Percentiles rank a stretch among this genome's conserved stretches.
These are phyloP conservation scores for Seira sanloemensis DNA, from an alignment of 2,888 invertebrate species.

Conservation along the genomic window DNA sequence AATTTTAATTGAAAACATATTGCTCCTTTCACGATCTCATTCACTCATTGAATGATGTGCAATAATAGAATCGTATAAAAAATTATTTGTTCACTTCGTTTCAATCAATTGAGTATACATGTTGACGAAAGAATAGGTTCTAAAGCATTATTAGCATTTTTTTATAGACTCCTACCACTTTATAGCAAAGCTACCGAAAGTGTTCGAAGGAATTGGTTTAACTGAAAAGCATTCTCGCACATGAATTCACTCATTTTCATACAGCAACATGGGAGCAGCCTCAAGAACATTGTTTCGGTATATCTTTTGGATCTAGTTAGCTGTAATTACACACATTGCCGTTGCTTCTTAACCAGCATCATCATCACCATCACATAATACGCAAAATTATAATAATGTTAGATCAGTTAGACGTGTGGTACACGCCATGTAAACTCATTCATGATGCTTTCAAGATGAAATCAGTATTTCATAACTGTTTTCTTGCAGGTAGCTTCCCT, in stretches of 20 bases:
- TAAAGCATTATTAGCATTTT: no score
- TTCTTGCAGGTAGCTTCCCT: neutral
- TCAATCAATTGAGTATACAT: no score
- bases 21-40: neutral
- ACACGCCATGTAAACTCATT: neutral
- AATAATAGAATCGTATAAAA: neutral
- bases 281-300: neutral
- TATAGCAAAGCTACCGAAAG: neutral
- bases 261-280: neutral
- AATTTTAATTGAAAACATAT: neutral
- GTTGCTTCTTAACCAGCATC: no score
- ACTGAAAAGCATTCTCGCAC: neutral
- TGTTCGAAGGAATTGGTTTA: neutral
- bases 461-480: slow-evolving; percentile 4
- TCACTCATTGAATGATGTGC: neutral
- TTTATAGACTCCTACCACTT: neutral
- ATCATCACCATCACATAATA: neutral
- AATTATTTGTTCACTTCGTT: no score
- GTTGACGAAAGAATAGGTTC: no score
- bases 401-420: neutral
- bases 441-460: neutral
- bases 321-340: neutral
- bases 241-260: neutral
- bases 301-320: no score
- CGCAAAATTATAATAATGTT: neutral